These are phyloP conservation scores for Emydoidea blandingii DNA, from an alignment of 2,797 vertebrate genomes.

Conservation along the genomic window DNA sequence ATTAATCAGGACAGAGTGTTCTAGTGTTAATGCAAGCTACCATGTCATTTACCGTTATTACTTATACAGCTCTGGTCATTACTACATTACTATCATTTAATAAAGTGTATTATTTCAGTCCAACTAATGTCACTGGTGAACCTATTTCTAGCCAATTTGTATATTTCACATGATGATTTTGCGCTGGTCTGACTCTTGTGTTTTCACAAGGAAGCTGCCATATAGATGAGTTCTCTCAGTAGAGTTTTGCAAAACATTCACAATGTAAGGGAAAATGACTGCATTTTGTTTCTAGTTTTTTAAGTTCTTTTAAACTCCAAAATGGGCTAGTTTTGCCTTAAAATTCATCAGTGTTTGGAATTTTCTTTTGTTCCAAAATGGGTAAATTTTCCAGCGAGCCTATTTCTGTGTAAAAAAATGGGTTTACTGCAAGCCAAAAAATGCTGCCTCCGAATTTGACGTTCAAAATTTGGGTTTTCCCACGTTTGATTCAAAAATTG, in stretches of 20 bases:
- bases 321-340: background rate
- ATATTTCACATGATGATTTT: constrained; percentile 49
- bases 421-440: background rate
- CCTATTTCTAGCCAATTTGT: constrained; percentile 38
- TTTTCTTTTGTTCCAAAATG: background rate
- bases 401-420: background rate
- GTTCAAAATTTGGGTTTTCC: background rate
- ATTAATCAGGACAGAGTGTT: constrained; percentile 76
- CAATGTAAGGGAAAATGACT: background rate
- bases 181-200: background rate
- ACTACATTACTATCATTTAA: constrained; percentile 57
- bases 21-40: constrained; percentile 68
- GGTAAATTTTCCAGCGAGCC: background rate
- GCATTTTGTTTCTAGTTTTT: background rate
- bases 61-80: constrained; percentile 48
- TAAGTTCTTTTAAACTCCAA: background rate
- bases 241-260: background rate
- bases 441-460: background rate
- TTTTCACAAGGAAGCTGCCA: background rate
- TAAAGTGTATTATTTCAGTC: constrained; percentile 67
- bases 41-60: constrained; percentile 74
- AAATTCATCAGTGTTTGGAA: background rate
- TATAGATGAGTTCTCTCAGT: background rate
- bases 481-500: background rate
- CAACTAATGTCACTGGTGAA: constrained; percentile 64